These are phyloP conservation scores for Erebia aethiops DNA, from an alignment of 2,888 invertebrate species.

Conservation along the genomic window DNA sequence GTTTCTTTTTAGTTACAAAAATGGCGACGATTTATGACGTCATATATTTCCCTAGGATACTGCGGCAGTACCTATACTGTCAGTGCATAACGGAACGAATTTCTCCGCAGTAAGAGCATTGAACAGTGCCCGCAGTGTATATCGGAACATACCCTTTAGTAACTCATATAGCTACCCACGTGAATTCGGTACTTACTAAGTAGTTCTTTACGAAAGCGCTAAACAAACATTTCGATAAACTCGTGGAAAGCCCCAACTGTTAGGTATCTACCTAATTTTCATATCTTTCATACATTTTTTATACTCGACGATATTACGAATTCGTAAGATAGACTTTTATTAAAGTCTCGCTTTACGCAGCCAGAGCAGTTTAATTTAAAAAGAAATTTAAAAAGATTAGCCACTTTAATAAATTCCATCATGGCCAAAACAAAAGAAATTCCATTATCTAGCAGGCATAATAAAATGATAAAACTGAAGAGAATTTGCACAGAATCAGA, in stretches of 20 bases:
- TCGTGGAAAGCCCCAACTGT: neutral
- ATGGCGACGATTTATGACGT: no score
- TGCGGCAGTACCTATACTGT: no score
- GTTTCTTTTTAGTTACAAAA: no score
- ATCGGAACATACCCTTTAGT: no score
- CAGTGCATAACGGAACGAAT: no score
- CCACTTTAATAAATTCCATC: slow-evolving; percentile 9
- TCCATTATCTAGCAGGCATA: slow-evolving; percentile 7
- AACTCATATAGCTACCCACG: no score
- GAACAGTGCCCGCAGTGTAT: no score
- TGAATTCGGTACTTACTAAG: no score
- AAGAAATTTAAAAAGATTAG: slow-evolving; percentile 13
- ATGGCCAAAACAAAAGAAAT: slow-evolving; percentile 11
- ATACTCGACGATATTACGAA: slow-evolving; percentile 9
- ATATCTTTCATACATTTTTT: neutral
- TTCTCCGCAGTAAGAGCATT: no score
- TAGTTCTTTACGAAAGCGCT: no score
- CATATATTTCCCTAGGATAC: no score
- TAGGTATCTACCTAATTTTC: neutral
- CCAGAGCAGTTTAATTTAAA: slow-evolving; percentile 14
- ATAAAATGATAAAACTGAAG: neutral
- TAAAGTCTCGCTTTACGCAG: slow-evolving; percentile 15
- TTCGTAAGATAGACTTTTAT: slow-evolving; percentile 17
- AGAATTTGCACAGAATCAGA: neutral
- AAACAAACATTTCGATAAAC: neutral